Base-by-base conservation (phyloP, 2,888 invertebrate genomes). In the Apomyelois bistriatella region DNA sequence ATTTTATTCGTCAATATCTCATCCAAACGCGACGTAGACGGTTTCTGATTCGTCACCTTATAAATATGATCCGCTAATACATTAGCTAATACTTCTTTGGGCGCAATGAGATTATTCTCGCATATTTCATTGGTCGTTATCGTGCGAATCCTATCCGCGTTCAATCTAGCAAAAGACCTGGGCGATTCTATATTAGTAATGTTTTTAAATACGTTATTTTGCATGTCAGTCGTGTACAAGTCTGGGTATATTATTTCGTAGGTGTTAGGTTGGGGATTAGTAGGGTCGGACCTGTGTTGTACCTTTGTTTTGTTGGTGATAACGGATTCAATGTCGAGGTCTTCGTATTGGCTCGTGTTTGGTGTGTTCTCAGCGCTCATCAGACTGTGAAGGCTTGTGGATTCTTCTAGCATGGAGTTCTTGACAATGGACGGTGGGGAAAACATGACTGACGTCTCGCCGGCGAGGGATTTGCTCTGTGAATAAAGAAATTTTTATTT, bases 351-450 rank as follows among this genome's bases (percentile, higher is more conserved):
- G 58, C 64, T 67, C 0, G 78, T 66, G 52, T 85, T 84, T 0
- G 90, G 89, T 0, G 90, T 89, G 70, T 83, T 85, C 10, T 90
- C 89, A 0, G 79, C 70, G 58, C 85, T 85, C 57, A 88, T 74
- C 0, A 88, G 68, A 55, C 88, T 87, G 70, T 94, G 93, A 65
- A 93, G 84, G 60, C 94, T 92, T 48, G 93, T 92, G 1, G 93
- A 92, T 59, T 92, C 93, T 73, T 92, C 92, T 55, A 94, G 92
- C 46, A 96, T 91, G 4, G 95, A 94, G 71, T 97, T 94, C 74
- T 96, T 95, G 68, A 97, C 93, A 61, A 98, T 95, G 15, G 96
- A 96, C 0, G 97, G 95, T 0, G 98, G 97, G 0, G 97, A 97
- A 79, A 97, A 97, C 66, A 96, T 85, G 7, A 95, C 93, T 48